Conservation (phyloP, 2,797 vertebrate genomes). For the Lepus townsendii region DNA sequence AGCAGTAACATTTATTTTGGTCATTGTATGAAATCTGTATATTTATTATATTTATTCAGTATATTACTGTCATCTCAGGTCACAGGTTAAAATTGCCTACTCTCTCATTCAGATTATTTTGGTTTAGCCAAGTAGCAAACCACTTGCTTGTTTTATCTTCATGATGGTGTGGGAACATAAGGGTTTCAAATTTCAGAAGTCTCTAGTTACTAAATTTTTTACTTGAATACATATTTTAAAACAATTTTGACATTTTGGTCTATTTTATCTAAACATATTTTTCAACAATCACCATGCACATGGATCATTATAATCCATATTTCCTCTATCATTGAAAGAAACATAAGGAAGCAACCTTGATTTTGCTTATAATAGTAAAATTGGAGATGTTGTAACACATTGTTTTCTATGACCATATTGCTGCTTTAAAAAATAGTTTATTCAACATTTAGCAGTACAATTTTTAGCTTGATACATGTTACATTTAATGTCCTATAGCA, state of each 20-base stretch:
- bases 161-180: not conserved
- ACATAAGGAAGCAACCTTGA: not conserved
- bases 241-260: not conserved
- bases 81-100: not conserved
- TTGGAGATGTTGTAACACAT: not conserved
- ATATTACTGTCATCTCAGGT: not conserved
- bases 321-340: slow-evolving; percentile 20
- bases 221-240: not conserved
- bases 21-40: not conserved
- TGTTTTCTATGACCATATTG: slow-evolving; percentile 14
- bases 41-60: not conserved
- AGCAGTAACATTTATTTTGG: not conserved
- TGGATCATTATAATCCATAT: not conserved
- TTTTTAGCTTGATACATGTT: slow-evolving; percentile 2
- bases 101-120: not conserved
- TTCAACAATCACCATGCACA: not conserved
- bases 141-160: not conserved
- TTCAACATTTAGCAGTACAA: not conserved
- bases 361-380: not conserved
- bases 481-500: not conserved
- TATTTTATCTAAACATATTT: not conserved
- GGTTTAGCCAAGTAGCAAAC: not conserved
- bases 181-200: not conserved
- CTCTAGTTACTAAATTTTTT: not conserved
- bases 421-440: slow-evolving; percentile 5